Evolutionary conservation across 2,888 invertebrate genomes (phyloP).

Genomic region (Temnothorax ravouxi): DNA sequence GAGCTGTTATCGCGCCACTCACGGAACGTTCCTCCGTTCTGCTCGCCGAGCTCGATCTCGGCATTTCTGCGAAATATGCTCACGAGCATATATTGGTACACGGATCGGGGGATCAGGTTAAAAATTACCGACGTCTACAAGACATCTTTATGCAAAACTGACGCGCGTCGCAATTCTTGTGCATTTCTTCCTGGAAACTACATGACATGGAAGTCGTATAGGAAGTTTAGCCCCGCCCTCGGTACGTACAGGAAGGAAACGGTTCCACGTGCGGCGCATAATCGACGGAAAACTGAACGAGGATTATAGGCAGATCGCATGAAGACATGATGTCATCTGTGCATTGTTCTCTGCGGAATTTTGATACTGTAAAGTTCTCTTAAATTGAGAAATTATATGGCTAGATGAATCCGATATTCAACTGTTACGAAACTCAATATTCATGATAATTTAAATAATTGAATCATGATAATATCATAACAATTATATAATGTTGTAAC

Average conservation of each 20-base stretch:
- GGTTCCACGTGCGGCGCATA: conserved; percentile 25
- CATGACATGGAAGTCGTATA: conserved; percentile 29
- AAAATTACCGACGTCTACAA: conserved; percentile 8
- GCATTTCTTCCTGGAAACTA: conserved; percentile 26
- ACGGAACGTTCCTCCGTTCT: neutral
- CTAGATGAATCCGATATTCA: neutral
- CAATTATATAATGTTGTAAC: neutral
- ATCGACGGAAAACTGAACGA: conserved; percentile 30
- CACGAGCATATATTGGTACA: neutral
- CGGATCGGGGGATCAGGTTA: neutral
- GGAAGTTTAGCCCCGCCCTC: conserved; percentile 27
- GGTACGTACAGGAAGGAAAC: conserved; percentile 27
- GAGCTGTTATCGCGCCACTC: neutral
- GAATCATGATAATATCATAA: neutral
- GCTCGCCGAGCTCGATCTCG: conserved; percentile 8
- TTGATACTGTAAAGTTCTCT: neutral
- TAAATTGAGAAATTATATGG: neutral
- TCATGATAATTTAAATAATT: neutral
- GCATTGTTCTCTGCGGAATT: neutral
- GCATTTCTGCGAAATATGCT: neutral
- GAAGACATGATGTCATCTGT: neutral
- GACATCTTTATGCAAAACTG: conserved; percentile 36
- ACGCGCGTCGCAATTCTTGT: conserved; percentile 37
- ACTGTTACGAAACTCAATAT: neutral
- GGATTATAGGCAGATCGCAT: conserved; percentile 16